Evolutionary conservation across 1,140 invertebrate species (phyloP).

Genomic region (Hermetia illucens): DNA sequence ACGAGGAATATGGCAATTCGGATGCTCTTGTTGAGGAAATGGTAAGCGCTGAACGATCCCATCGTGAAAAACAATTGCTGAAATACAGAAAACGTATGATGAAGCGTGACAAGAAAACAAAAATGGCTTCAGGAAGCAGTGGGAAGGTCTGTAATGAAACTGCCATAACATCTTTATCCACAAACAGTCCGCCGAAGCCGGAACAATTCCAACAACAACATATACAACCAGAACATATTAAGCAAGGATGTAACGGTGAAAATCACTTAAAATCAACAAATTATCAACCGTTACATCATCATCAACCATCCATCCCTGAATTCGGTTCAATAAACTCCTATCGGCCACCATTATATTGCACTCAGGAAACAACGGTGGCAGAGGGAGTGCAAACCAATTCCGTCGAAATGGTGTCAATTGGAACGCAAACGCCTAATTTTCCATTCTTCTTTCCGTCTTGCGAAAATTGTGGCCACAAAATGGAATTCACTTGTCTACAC

Average conservation of each 20-base stretch:
- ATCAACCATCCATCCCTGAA: neutral
- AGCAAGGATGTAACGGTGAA: too few species aligned
- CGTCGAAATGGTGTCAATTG: slow-evolving; percentile 27
- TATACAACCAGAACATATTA: slow-evolving; percentile 5
- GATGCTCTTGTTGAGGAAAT: slow-evolving; percentile 5
- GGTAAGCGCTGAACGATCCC: slow-evolving; percentile 10
- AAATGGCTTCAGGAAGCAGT: slow-evolving; percentile 4
- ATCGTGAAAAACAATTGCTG: slow-evolving; percentile 24
- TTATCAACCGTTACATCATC: neutral
- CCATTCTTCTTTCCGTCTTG: slow-evolving; percentile 14
- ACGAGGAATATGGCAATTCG: slow-evolving; percentile 5
- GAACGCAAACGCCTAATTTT: slow-evolving; percentile 19
- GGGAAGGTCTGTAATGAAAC: slow-evolving; percentile 1
- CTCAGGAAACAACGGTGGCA: slow-evolving; percentile 13
- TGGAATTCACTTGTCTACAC: slow-evolving; percentile 23
- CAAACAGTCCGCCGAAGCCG: neutral
- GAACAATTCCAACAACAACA: slow-evolving; percentile 1
- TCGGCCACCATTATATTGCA: slow-evolving; percentile 4
- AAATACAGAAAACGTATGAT: slow-evolving; percentile 29
- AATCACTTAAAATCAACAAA: slow-evolving; percentile 6
- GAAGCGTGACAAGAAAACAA: slow-evolving; percentile 21
- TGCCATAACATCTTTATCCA: neutral
- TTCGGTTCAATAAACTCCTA: slow-evolving; percentile 4
- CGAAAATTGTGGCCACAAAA: slow-evolving; percentile 22
- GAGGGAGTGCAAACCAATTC: slow-evolving; percentile 7